Base-by-base conservation (phyloP, 2,113 vertebrate species). In the Embiotoca jacksoni region DNA sequence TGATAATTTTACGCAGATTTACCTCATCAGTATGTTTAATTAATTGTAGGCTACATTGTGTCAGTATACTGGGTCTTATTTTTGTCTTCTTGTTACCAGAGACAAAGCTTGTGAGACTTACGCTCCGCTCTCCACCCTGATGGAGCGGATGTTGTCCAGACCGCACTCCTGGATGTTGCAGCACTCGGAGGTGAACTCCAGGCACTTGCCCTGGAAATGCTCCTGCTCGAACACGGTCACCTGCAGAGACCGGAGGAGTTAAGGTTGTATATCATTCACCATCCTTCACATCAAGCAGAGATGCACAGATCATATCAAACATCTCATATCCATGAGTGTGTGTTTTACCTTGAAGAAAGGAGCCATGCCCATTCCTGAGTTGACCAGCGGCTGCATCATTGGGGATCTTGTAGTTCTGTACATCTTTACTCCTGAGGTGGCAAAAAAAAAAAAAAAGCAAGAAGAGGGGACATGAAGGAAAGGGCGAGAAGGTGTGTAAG, bases 211-310 rank as follows among this genome's bases (percentile, higher is more conserved):
- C 90, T 96, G 95, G 89, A 96, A 95, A 75, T 95, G 93, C 86
- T 96, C 95, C 93, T 95, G 95, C 91, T 96, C 95, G n/a, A 95
- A 96, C 86, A 96, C 95, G 3, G 93, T 95, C 90, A 95, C 92
- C 95, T 96, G 83, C 4, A n/a, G 41, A 71, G 37, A 59, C 6
- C 32, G 53, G 13, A n/a, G 1, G 47, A 7, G 4, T 10, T 11
- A 10, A 52, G 13, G 11, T n/a, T 50, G 49, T 44, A 44, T 3
- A 44, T 23, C 23, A 13, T 50, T 50, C n/a, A 49, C 3, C 13
- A 4, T 32, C 9, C 7, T 31, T 30, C 37, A 16, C 2, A 37
- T 3, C 30, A 2, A 44, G 49, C 15, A 46, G 44, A 46, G 44
- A 6, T 46, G 44, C 7, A 50, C 49, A 50, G 49, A n/a, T 6